Evolutionary conservation across 2,797 vertebrate genomes (phyloP), one percentile per base, ranked within the genome.

Genomic region (Muscicapa comitata): DNA sequence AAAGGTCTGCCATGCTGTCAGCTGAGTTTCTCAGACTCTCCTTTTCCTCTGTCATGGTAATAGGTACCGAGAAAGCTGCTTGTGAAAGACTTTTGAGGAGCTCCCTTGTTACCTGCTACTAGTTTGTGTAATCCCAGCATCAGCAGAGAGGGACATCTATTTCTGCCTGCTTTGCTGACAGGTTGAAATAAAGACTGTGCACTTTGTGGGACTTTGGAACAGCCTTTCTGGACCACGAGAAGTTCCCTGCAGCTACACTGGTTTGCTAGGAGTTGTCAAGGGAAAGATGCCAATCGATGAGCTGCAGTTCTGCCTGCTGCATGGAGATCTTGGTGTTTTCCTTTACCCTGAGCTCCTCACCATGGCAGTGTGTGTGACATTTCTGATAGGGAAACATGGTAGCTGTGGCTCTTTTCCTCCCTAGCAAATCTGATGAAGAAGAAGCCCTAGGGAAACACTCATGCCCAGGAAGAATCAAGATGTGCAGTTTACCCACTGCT

Each of bases 1-100:
- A 93, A 87, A 95, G 97, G 96, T 96, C 97, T 96, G 93, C 95
- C 80, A 16, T 62, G 89, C 96, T 97, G 97, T 86, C 94, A 96
- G 91, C 83, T 58, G 67, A 80, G 91, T 75, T 95, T 82, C 95
- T 94, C 35, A 90, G 54, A n/a, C 65, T 78, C 84, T 72, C 21
- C 3, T 65, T 68, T 92, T 43, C 76, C 71, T 96, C 96, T 95
- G 88, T 88, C 92, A 95, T 92, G 94, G 81, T 90, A 96, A 96
- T 96, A 78, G 92, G 79, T 57, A 72, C 92, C 86, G 73, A 85
- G 90, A 95, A 97, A 91, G 91, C 84, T 87, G 81, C 88, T 91
- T 88, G 62, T 91, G 91, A 93, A 92, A 84, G 94, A 88, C 66
- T 93, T 95, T 82, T 72, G 90, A 85, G 77, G 84, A 94, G 85